Evolutionary conservation across 1,140 invertebrate genomes (phyloP).

Genomic region (Papilio aristodemus): DNA sequence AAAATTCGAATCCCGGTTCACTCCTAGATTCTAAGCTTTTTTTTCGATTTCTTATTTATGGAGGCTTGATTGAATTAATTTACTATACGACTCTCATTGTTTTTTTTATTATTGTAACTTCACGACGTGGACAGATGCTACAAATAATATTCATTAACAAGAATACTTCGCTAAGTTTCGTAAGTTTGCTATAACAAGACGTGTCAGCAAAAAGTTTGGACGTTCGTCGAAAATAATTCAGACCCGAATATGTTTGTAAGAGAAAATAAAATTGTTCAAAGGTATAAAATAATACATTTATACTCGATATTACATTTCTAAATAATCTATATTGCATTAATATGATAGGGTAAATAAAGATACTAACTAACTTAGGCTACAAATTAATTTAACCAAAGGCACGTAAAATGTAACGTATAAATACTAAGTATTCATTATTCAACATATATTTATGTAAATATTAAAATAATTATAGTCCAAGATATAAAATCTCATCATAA

Average conservation of each 20-base stretch:
- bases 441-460: too few relatives aligned
- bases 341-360: too few relatives aligned
- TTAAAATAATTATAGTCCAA: too few relatives aligned
- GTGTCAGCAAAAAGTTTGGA: constrained; percentile 14
- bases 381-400: too few relatives aligned
- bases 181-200: constrained; percentile 25
- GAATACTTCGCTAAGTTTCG: constrained; percentile 21
- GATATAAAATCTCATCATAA: too few relatives aligned
- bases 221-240: background rate
- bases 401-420: too few relatives aligned
- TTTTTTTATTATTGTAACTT: background rate
- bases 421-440: too few relatives aligned
- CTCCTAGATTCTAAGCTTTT: too few relatives aligned
- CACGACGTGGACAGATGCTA: background rate
- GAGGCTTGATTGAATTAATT: background rate
- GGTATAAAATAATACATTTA: background rate
- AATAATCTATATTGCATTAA: too few relatives aligned
- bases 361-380: too few relatives aligned
- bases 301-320: too few relatives aligned
- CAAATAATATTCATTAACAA: constrained; percentile 33
- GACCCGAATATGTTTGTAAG: background rate
- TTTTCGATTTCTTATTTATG: background rate
- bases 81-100: background rate
- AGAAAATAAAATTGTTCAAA: background rate
- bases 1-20: background rate